Percentiles rank a stretch among this genome's conserved stretches.
phyloP scores from a whole-genome alignment of 2,797 vertebrate genomes.

The Harpagifer antarcticus region DNA sequence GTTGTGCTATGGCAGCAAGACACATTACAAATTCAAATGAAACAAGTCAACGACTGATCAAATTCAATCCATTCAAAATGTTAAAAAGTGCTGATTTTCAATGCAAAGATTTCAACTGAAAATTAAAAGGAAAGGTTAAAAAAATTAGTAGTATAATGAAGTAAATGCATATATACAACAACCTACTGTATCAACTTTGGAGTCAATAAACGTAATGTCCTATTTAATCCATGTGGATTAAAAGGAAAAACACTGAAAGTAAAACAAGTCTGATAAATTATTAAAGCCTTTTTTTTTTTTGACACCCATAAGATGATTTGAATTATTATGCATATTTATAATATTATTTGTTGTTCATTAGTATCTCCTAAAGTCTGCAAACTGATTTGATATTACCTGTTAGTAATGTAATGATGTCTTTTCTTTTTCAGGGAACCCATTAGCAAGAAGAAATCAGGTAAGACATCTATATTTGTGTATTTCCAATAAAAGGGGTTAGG shows the following conservation, averaged over 20 bases:
- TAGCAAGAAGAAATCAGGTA: constrained; percentile 96
- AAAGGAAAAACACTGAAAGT: neutral
- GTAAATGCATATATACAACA: neutral
- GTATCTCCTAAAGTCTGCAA: neutral
- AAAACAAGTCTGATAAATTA: neutral
- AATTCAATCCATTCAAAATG: neutral
- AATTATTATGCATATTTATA: neutral
- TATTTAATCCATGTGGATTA: too few relatives aligned
- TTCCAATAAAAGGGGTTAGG: neutral
- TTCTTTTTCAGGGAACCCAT: constrained; percentile 90
- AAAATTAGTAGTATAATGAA: neutral
- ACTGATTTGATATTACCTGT: neutral
- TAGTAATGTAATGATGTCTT: constrained; percentile 58
- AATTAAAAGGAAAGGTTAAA: too few relatives aligned
- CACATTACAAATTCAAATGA: neutral
- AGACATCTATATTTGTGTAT: constrained; percentile 63
- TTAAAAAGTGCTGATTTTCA: neutral
- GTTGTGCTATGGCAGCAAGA: neutral
- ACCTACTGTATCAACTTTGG: neutral
- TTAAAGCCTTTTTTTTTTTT: accelerated
- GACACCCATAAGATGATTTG: neutral
- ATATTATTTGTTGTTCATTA: constrained; percentile 8
- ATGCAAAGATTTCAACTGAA: too few relatives aligned
- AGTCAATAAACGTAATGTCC: neutral
- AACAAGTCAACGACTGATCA: neutral